Evolutionary conservation across 2,888 invertebrate species (phyloP), one percentile per base, ranked within the genome.

Genomic region (Leptinotarsa peninsularis): DNA sequence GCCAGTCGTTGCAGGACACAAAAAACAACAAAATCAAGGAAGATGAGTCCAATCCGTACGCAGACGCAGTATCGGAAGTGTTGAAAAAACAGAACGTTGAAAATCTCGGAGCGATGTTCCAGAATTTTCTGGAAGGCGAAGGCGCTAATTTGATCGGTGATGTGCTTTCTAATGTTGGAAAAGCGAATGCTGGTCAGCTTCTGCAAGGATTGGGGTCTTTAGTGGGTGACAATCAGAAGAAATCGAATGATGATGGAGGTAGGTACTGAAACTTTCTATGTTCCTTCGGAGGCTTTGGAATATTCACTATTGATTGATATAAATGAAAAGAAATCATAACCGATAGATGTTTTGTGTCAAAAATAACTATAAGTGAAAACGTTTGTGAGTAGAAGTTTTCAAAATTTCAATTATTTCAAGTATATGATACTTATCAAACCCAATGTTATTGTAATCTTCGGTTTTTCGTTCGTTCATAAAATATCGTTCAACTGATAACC

Each of bases 101-200:
- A 68, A 86, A 88, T 85, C 91, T 95, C 0, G 93, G 93, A 1
- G 92, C 91, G 13, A 88, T 94, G 67, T 89, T 95, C 14, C 93
- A 92, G 1, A 91, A 90, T 49, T 89, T 95, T 67, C 91, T 95
- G 90, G 93, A 94, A 81, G 91, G 93, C 0, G 93, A 92, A 72
- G 90, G 91, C 43, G 92, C 91, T 1, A 92, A 92, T 82, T 84
- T 83, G 17, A 71, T 85, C 7, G 81, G 82, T 4, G 81, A 80
- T 66, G 74, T 81, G 7, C 66, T 85, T 27, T 72, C 79, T 14
- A 80, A 83, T n/a, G 75, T 81, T 7, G 82, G 78, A 0, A 78
- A 78, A 49, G 81, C 79, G 54, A 81, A 82, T 68, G 80, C 80
- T 13, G 83, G 81, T 10, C 70, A 81, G 33, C 66, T 84, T 15